A percentile compares a stretch with the other conserved stretches of the same genome.
phyloP scores from a whole-genome alignment of 1,140 invertebrate species.

The Apolygus lucorum region DNA sequence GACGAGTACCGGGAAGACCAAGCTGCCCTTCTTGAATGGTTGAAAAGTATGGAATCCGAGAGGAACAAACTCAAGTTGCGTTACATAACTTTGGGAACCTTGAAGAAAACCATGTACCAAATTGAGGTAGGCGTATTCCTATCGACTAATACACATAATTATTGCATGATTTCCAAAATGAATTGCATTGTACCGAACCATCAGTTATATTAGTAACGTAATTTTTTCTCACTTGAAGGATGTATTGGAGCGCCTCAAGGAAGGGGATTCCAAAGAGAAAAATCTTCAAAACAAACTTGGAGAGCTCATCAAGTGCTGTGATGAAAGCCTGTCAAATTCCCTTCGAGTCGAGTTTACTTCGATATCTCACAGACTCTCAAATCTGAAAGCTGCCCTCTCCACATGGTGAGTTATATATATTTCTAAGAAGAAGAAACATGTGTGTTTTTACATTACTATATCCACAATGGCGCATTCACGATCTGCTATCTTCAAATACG shows the following conservation, averaged over 20 bases:
- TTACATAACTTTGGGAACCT: conserved; percentile 64
- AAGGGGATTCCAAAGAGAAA: conserved; percentile 54
- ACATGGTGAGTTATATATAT: conserved; percentile 64
- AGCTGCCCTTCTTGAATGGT: conserved; percentile 61
- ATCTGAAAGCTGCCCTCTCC: conserved; percentile 65
- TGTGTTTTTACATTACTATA: too few species aligned
- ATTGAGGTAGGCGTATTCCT: conserved; percentile 45
- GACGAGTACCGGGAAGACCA: conserved; percentile 67
- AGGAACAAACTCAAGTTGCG: conserved; percentile 64
- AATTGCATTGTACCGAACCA: too few species aligned
- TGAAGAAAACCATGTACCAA: conserved; percentile 59
- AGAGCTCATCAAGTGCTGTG: conserved; percentile 59
- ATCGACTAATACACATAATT: too few species aligned
- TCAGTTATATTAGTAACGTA: too few species aligned
- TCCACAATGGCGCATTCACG: too few species aligned
- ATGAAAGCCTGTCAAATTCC: conserved; percentile 56
- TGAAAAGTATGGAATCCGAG: conserved; percentile 69
- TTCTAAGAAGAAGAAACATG: too few species aligned
- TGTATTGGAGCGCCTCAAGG: conserved; percentile 55
- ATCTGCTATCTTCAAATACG: too few species aligned
- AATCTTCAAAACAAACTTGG: conserved; percentile 56
- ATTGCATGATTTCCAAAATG: neutral
- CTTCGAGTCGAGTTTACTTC: conserved; percentile 71
- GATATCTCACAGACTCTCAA: conserved; percentile 61
- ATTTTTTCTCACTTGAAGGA: conserved; percentile 42